Conservation (phyloP, 2,888 invertebrate species). For the Abrostola tripartita region DNA sequence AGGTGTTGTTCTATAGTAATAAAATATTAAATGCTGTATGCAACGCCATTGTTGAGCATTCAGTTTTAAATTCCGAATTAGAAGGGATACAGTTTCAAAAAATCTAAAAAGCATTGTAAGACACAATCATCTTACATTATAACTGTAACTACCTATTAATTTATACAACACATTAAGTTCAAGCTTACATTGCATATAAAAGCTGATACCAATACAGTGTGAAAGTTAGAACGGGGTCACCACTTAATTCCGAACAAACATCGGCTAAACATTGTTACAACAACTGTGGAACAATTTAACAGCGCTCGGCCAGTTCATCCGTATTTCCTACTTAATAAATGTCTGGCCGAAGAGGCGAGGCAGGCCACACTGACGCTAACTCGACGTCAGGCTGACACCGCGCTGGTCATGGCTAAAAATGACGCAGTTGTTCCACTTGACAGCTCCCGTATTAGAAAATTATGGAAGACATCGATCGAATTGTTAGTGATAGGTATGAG, state of each 20-base stretch:
- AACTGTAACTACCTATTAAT: no score
- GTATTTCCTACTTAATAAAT: conserved; percentile 80
- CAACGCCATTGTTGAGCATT: no score
- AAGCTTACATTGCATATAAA: conserved; percentile 23
- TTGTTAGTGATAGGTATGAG: conserved; percentile 24
- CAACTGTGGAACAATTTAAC: conserved; percentile 64
- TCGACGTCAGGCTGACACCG: conserved; percentile 74
- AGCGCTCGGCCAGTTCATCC: conserved; percentile 61
- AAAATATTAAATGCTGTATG: no score
- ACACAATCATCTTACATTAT: no score
- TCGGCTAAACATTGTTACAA: conserved; percentile 55
- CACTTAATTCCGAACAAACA: conserved; percentile 51
- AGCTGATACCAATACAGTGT: conserved; percentile 31
- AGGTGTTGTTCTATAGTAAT: no score
- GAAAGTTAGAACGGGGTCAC: conserved; percentile 47
- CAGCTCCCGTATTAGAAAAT: conserved; percentile 55
- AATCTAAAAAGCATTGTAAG: no score
- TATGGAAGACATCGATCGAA: conserved; percentile 43
- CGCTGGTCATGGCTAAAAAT: conserved; percentile 71
- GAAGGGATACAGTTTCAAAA: no score
- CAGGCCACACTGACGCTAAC: conserved; percentile 74
- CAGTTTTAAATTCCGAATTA: no score
- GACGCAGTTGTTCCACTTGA: conserved; percentile 63
- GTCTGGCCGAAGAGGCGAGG: conserved; percentile 66
- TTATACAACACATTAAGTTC: no score